Conservation (phyloP, 2,888 invertebrate species). For the Cybosia mesomella region DNA sequence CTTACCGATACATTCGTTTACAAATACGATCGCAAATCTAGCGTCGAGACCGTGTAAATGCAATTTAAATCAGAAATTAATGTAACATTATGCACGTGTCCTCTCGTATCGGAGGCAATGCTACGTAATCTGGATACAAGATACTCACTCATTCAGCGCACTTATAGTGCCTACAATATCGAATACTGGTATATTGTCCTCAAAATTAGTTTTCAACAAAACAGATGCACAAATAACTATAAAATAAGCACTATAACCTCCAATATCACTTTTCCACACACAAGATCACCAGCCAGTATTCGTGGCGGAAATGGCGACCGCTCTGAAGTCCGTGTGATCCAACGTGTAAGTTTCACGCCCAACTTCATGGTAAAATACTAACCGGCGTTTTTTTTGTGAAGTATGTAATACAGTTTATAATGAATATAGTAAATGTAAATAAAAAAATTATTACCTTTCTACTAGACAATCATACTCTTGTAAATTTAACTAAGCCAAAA, state of each 20-base stretch:
- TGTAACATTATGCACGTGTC: constrained; percentile 75
- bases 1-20: constrained; percentile 49
- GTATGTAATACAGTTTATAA: constrained; percentile 37
- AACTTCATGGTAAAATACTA: constrained; percentile 69
- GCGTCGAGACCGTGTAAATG: constrained; percentile 56
- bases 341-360: constrained; percentile 55
- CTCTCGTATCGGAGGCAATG: constrained; percentile 37
- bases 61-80: constrained; percentile 65
- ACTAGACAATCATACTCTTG: constrained; percentile 82
- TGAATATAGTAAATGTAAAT: constrained; percentile 52
- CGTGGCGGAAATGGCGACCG: constrained; percentile 87
- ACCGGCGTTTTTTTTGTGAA: constrained; percentile 62
- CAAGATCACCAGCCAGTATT: constrained; percentile 73
- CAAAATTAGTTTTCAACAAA: constrained; percentile 55
- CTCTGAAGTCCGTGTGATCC: constrained; percentile 68
- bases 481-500: constrained; percentile 84
- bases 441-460: constrained; percentile 71
- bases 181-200: constrained; percentile 52
- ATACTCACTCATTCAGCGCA: constrained; percentile 74
- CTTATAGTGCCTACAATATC: constrained; percentile 60
- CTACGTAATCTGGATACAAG: constrained; percentile 60
- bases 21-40: constrained; percentile 58
- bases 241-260: constrained; percentile 81
- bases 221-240: constrained; percentile 69
- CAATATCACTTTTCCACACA: constrained; percentile 73